A percentile compares a stretch with the other conserved stretches of the same genome.
Evolutionary conservation across 2,888 invertebrate genomes (phyloP).

Genomic region (Tiliacea citrago): DNA sequence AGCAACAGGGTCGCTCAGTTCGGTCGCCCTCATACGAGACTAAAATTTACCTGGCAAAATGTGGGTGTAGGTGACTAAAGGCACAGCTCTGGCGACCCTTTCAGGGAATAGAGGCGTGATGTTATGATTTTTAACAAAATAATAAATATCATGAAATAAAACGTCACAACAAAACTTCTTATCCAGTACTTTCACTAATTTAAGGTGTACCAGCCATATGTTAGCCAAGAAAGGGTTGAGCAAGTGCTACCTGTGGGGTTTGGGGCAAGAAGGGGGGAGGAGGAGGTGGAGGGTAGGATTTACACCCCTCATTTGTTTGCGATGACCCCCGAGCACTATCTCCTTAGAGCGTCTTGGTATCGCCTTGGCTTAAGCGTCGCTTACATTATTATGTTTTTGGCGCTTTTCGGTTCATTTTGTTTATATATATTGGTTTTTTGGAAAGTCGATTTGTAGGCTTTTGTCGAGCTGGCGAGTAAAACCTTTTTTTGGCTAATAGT

Average conservation of each 20-base stretch:
- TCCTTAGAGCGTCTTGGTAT: conserved; percentile 81
- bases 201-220: conserved; percentile 79
- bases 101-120: too few relatives aligned
- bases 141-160: background rate
- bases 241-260: conserved; percentile 83
- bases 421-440: conserved; percentile 47
- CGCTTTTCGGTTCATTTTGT: conserved; percentile 54
- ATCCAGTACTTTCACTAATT: conserved; percentile 63
- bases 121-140: too few relatives aligned
- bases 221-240: conserved; percentile 90
- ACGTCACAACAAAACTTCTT: conserved; percentile 31
- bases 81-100: too few relatives aligned
- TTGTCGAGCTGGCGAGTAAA: background rate
- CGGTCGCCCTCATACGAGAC: too few relatives aligned
- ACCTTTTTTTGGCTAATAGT: background rate
- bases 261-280: conserved; percentile 62
- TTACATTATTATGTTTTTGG: conserved; percentile 75
- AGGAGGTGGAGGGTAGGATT: conserved; percentile 86
- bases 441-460: conserved; percentile 21
- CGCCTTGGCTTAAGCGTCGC: conserved; percentile 80
- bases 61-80: too few relatives aligned
- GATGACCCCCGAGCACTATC: conserved; percentile 91
- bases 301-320: conserved; percentile 93
- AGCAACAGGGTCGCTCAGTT: too few relatives aligned
- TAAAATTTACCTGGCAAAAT: too few relatives aligned